Evolutionary conservation across 2,888 invertebrate genomes (phyloP), one percentile per base, ranked within the genome.

Genomic region (Cordilura impudica): DNA sequence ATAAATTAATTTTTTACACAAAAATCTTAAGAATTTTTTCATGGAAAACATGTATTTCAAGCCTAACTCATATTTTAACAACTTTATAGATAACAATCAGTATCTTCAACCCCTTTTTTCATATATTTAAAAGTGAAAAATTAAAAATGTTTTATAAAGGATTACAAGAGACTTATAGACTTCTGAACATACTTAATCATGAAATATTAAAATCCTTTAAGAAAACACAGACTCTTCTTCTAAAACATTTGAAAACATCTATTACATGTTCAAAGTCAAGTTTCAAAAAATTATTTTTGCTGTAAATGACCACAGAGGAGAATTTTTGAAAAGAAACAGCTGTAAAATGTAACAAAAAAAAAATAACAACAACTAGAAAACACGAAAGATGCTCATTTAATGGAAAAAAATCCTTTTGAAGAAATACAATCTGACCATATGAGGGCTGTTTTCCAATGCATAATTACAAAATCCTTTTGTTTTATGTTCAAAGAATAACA

Each of bases 401-500:
- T 63, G 69, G 16, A 54, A 45, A 31, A 26, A 43, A 43, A 23
- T 29, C 54, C 45, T 43, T 63, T 58, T n/a, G 8, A n/a, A 6
- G 19, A 56, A 63, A 29, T 8, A 54, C 31, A 23, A 61, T 45
- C 49, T 61, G 49, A 43, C 51, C 63, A 65, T 26, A 19, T 39
- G 43, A 61, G 51, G 51, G 45, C 29, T 60, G 35, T 5, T 18
- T 51, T 53, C 16, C 31, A 19, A 60, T 49, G 10, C 14, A 45
- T 43, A 51, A 69, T 74, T 31, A 66, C 75, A 67, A 72, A 54
- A 61, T 71, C 58, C 61, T 67, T 76, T 76, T 81, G 47, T 81
- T 53, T 65, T 53, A 8, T 8, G 5, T 14, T 29, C 8, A 21
- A 8, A 21, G 31, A 5, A 58, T 18, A 60, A 49, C 23, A 61